These are phyloP conservation scores for Istiophorus platypterus DNA, from an alignment of 2,113 vertebrate genomes.

Conservation along the genomic window DNA sequence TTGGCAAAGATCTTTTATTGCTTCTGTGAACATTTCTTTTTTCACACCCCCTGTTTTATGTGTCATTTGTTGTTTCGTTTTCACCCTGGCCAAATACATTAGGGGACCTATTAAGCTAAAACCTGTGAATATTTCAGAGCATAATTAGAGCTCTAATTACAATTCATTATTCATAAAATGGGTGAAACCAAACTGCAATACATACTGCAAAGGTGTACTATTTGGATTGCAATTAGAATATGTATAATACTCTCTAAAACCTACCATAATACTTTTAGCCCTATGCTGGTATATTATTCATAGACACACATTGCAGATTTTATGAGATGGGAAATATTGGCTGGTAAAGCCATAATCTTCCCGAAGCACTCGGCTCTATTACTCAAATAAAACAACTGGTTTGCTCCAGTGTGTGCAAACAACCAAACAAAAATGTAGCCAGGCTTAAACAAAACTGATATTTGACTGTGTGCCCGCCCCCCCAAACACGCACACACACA, in stretches of 20 bases:
- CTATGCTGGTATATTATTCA: slow-evolving; percentile 48
- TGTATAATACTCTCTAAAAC: slow-evolving; percentile 45
- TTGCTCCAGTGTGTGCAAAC: background rate
- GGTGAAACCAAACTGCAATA: slow-evolving; percentile 45
- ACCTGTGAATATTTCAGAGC: slow-evolving; percentile 72
- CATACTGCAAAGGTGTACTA: slow-evolving; percentile 50
- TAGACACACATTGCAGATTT: slow-evolving; percentile 41
- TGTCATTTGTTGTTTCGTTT: slow-evolving; percentile 66
- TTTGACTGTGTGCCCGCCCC: too few relatives aligned
- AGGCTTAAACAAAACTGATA: background rate
- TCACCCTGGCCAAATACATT: slow-evolving; percentile 62
- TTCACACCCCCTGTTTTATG: slow-evolving; percentile 57
- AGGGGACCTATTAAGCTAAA: slow-evolving; percentile 66
- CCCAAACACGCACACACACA: too few relatives aligned
- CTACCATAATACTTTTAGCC: slow-evolving; percentile 33
- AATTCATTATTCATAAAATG: slow-evolving; percentile 78
- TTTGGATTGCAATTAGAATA: slow-evolving; percentile 51
- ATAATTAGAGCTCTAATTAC: slow-evolving; percentile 76
- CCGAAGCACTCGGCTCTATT: slow-evolving; percentile 12
- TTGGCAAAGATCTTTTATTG: slow-evolving; percentile 56
- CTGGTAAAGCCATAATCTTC: slow-evolving; percentile 24
- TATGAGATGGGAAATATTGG: slow-evolving; percentile 10
- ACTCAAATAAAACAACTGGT: slow-evolving; percentile 2
- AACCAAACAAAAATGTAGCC: background rate
- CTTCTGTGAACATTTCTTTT: slow-evolving; percentile 36